Evolutionary conservation across 2,113 vertebrate species (phyloP), one percentile per base, ranked within the genome.

Genomic region (Ochotona curzoniae): DNA sequence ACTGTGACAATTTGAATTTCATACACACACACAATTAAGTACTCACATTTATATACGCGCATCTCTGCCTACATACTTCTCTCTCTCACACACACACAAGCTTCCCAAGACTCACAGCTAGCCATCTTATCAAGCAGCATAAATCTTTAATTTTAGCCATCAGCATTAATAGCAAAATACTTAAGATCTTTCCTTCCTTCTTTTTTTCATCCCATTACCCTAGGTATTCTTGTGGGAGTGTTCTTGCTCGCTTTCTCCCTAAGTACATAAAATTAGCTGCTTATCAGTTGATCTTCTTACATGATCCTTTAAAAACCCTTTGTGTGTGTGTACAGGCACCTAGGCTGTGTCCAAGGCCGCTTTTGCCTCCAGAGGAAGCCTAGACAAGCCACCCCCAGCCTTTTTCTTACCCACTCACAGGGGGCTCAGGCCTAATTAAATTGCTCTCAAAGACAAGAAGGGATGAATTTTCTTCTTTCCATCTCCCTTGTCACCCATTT

Each of bases 261-360:
- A 99, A 99, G 99, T 99, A 99, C 98, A 99, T 98, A 99, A 99
- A 99, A 99, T 99, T 99, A 99, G 98, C 98, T 99, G 98, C 99
- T 99, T 99, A 99, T 99, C 99, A 97, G 99, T 98, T 99, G 99
- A 99, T 99, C 99, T 99, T 98, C 95, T 98, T 98, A 99, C 99
- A 99, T 99, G 98, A 99, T 99, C 99, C 98, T 98, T 98, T 98
- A 98, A 98, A 99, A 99, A 99, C 98, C 99, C 98, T 98, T 97
- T 98, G 97, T 98, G 97, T 97, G 96, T 97, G 92, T 97, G 97
- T 96, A 97, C 96, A 69, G 61, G 73, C 94, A 91, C 91, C 92
- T 93, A 61, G 5, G 26, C 83, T 69, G 89, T 23, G 0, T 98
- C 98, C 98, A 98, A 98, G 98, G 98, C 98, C 0, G 80, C 97